A percentile compares a stretch with the other conserved stretches of the same genome.
Evolutionary conservation across 2,888 invertebrate species (phyloP).

Genomic region (Liposcelis brunnea): DNA sequence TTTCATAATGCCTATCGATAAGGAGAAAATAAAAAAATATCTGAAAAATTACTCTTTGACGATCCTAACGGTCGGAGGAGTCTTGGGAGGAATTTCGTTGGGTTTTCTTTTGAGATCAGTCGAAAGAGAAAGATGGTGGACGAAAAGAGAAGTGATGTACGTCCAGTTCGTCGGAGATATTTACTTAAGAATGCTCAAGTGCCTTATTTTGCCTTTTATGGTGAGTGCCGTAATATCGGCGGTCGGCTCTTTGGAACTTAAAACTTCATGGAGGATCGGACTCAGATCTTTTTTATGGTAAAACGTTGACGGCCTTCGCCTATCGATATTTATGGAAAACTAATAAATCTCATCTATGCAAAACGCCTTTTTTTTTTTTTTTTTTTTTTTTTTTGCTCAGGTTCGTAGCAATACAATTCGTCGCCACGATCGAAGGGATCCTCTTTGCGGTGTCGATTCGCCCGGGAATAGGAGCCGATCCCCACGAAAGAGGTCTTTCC

Average conservation of each 20-base stretch:
- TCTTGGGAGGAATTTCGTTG: neutral
- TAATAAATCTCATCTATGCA: neutral
- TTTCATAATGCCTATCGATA: too few relatives aligned
- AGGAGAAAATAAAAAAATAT: too few relatives aligned
- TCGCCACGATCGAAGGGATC: constrained; percentile 46
- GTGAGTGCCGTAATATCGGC: neutral
- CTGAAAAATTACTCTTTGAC: neutral
- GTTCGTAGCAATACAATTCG: neutral
- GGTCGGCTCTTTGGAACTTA: neutral
- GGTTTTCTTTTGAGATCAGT: constrained; percentile 1
- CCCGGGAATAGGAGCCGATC: constrained; percentile 32
- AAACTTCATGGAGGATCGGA: constrained; percentile 1
- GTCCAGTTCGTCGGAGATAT: constrained; percentile 49
- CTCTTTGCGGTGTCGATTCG: constrained; percentile 41
- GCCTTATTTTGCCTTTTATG: constrained; percentile 49
- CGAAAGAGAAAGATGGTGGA: constrained; percentile 4
- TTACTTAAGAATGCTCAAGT: constrained; percentile 46
- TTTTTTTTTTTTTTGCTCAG: neutral
- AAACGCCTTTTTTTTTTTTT: neutral
- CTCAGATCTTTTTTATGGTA: neutral
- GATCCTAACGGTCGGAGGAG: neutral
- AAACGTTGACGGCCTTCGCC: too few relatives aligned
- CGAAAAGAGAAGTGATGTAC: constrained; percentile 28
- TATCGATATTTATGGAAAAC: neutral
- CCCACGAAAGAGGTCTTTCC: constrained; percentile 28